Base-by-base conservation (phyloP, 1,140 invertebrate species). In the Matsumurasca onukii region DNA sequence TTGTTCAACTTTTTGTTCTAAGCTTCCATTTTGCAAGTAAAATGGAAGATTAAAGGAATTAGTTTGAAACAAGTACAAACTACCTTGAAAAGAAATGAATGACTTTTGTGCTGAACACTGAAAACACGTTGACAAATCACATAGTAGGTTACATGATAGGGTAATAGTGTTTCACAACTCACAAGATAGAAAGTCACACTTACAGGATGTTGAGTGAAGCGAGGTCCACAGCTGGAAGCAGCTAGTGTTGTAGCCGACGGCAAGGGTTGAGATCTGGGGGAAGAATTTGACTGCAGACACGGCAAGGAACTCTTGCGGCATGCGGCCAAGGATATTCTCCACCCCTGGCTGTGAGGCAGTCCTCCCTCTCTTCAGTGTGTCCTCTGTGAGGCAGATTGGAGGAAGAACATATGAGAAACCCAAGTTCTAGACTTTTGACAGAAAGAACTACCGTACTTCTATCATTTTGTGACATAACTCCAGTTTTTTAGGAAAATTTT, bases 151-250 rank as follows among this genome's bases (percentile, higher is more conserved):
- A n/a, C n/a, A n/a, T n/a, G n/a, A n/a, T n/a, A n/a, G n/a, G n/a
- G n/a, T n/a, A n/a, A n/a, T n/a, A n/a, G n/a, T n/a, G n/a, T n/a
- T n/a, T n/a, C n/a, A n/a, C n/a, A n/a, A n/a, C n/a, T n/a, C n/a
- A n/a, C n/a, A n/a, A n/a, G n/a, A n/a, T n/a, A n/a, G n/a, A n/a
- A 17, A 39, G 5, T 39, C 34, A 52, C 22, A 68, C 67, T 62
- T 49, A 68, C 67, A 68, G 45, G 9, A 68, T 2, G 17, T 34
- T 61, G n/a, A 68, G 30, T 13, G 39, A 24, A 1, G 67, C 31
- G 15, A 68, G 45, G 5, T 71, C 68, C 72, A 70, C 12, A 73
- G 25, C 49, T 73, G 72, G 39, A 70, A 71, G 48, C 65, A 68
- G 31, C 72, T 69, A 15, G 59, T 69, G 39, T 68, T 66, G 66